Base-by-base conservation (phyloP, 2,888 invertebrate genomes). In the Syritta pipiens region DNA sequence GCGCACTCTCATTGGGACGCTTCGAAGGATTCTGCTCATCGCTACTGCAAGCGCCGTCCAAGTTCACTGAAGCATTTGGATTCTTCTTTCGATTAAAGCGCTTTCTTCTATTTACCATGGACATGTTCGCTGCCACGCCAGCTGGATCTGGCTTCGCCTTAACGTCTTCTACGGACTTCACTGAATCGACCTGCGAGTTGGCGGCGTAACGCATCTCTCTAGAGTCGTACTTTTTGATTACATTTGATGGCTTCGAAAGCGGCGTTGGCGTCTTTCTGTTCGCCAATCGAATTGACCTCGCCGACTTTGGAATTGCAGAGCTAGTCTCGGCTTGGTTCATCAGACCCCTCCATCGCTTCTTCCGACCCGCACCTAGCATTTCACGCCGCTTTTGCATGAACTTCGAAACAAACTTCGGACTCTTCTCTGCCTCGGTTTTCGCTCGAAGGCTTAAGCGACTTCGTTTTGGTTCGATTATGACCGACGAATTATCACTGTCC, bases 391-490 rank as follows among this genome's bases (percentile, higher is more conserved):
- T 49, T 10, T 67, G 42, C 3, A 74, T n/a, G 1, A 79, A 32
- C 3, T 65, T 57, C 9, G 74, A 62, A 4, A 51, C 67, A 37
- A 26, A 68, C 6, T 62, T 74, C 20, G 60, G 67, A 7, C 19
- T 79, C 12, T 62, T 74, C 1, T 79, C 74, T 0, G 74, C 32
- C 26, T 79, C 74, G 12, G 40, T 46, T 28, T 46, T 68, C 1
- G 46, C 32, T 14, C 69, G 30, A 4, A 76, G 37, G 12, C 59
- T 76, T 20, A 76, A 14, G 4, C 76, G 75, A 32, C 53, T 87
- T 83, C 42, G 82, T 82, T 74, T 85, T 81, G 14, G 72, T 81
- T 63, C 60, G 5, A 55, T 53, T 28, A 24, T 32, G 7, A 30
- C 40, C 3, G 67, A 35, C 1, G 42, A 35, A 4, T 42, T 46